Percentiles rank a stretch among this genome's conserved stretches.
phyloP scores from a whole-genome alignment of 1,140 invertebrate genomes.

The Idris sp. region DNA sequence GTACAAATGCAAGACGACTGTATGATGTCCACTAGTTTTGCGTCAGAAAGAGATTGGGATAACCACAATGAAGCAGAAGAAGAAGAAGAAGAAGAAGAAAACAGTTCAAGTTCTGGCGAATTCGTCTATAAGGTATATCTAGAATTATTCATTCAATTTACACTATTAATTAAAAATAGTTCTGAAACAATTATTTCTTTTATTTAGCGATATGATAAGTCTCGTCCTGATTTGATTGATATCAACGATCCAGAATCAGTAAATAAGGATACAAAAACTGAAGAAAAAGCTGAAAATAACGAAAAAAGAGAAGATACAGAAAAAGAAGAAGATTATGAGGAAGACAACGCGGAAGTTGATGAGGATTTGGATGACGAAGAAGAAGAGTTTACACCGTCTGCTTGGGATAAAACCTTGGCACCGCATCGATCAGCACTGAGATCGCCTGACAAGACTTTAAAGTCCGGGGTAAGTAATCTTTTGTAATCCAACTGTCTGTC shows the following conservation, averaged over 20 bases:
- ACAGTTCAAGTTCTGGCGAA: slow-evolving; percentile 83
- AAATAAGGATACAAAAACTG: slow-evolving; percentile 30
- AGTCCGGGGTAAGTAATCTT: slow-evolving; percentile 71
- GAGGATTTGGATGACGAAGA: slow-evolving; percentile 73
- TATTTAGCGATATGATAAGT: slow-evolving; percentile 67
- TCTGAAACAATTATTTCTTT: background rate
- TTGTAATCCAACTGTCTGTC: slow-evolving; percentile 14
- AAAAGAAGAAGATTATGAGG: slow-evolving; percentile 66
- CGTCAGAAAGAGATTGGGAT: slow-evolving; percentile 71
- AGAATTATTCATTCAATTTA: too few species aligned
- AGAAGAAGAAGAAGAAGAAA: slow-evolving; percentile 71
- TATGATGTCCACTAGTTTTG: slow-evolving; percentile 76
- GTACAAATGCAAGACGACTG: slow-evolving; percentile 71
- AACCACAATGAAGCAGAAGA: slow-evolving; percentile 71
- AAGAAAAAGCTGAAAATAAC: slow-evolving; percentile 61
- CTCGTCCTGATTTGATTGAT: slow-evolving; percentile 49
- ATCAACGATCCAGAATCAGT: slow-evolving; percentile 55
- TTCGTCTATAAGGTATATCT: slow-evolving; percentile 85
- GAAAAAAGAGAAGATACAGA: slow-evolving; percentile 24
- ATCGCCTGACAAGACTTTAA: slow-evolving; percentile 77
- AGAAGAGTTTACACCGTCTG: slow-evolving; percentile 80
- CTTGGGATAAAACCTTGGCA: slow-evolving; percentile 80
- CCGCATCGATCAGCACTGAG: slow-evolving; percentile 80
- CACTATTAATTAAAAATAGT: too few species aligned
- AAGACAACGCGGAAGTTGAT: slow-evolving; percentile 64